Evolutionary conservation across 2,888 invertebrate genomes (phyloP).

Genomic region (Sminthurinus aureus): DNA sequence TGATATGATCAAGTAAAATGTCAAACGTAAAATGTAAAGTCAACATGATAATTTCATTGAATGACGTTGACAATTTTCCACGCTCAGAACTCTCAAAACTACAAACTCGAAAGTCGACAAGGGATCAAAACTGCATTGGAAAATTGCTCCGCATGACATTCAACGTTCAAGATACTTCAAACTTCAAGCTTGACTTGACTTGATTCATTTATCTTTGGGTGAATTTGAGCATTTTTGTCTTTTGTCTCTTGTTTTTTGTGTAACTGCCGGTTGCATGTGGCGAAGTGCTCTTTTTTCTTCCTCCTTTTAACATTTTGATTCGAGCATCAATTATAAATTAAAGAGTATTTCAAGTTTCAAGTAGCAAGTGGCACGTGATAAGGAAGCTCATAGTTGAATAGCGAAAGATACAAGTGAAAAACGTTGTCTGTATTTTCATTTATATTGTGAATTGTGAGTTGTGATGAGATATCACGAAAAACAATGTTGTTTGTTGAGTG

Average conservation of each 20-base stretch:
- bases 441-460: too few species aligned
- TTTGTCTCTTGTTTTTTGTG: too few species aligned
- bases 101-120: neutral
- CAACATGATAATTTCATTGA: neutral
- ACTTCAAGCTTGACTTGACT: conserved; percentile 13
- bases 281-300: neutral
- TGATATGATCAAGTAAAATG: too few species aligned
- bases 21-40: neutral
- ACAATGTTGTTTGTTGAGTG: too few species aligned
- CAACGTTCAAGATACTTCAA: neutral
- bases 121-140: neutral
- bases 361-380: too few species aligned
- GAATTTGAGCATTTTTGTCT: neutral
- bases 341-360: too few species aligned
- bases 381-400: too few species aligned
- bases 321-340: too few species aligned
- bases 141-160: conserved; percentile 2
- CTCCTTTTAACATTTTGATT: too few species aligned
- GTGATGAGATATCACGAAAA: too few species aligned
- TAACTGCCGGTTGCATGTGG: neutral
- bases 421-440: too few species aligned
- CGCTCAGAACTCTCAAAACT: neutral
- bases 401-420: too few species aligned
- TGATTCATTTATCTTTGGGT: neutral
- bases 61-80: neutral